phyloP scores from a whole-genome alignment of 2,797 vertebrate species.

The Meda fulgida region DNA sequence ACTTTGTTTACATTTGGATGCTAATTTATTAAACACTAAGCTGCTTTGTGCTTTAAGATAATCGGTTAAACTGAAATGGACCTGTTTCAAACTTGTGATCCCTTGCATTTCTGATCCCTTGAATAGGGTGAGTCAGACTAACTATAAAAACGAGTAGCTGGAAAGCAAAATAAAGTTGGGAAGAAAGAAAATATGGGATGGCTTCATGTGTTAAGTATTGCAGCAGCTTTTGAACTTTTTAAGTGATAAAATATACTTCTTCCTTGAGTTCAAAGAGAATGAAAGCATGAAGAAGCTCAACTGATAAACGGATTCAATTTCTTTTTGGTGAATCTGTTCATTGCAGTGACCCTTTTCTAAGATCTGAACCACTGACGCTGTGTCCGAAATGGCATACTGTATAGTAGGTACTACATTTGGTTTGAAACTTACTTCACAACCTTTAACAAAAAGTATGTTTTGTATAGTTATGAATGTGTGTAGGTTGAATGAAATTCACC shows the following conservation, averaged over 20 bases:
- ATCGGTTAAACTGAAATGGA: background rate
- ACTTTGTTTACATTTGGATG: conserved; percentile 19
- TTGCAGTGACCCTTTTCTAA: background rate
- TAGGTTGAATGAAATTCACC: background rate
- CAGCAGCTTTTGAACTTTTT: conserved; percentile 12
- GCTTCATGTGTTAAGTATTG: background rate
- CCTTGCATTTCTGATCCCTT: background rate
- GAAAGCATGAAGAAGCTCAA: background rate
- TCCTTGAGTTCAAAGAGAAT: background rate
- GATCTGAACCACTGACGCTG: background rate
- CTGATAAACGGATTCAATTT: background rate
- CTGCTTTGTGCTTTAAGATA: background rate
- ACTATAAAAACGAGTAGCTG: conserved; percentile 17
- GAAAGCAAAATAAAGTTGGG: background rate
- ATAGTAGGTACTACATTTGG: background rate
- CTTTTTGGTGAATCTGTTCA: background rate
- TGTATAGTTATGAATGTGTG: background rate
- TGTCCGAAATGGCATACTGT: background rate
- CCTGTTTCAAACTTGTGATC: conserved; percentile 7
- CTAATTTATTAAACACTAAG: conserved; percentile 19
- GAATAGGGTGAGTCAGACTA: background rate
- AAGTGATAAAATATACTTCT: background rate
- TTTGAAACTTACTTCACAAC: background rate
- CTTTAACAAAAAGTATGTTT: background rate
- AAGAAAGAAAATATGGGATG: background rate